phyloP scores from a whole-genome alignment of 2,888 invertebrate species.

The Exocentrus adspersus region DNA sequence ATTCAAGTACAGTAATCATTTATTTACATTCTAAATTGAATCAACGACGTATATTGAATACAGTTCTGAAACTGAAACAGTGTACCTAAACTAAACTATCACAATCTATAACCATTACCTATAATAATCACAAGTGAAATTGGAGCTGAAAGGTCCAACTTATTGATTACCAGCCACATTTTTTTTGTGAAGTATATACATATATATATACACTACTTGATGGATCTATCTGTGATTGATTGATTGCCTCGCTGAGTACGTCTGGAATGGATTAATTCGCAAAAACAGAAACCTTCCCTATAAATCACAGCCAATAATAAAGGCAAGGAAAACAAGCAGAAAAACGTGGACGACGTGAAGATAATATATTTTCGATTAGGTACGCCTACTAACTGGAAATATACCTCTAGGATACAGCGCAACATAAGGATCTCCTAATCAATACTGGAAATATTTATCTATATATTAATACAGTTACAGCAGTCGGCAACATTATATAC shows the following conservation, averaged over 20 bases:
- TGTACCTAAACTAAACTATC: not conserved
- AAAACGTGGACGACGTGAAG: not conserved
- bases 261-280: conserved; percentile 8
- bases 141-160: not conserved
- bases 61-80: too few relatives aligned
- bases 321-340: not conserved
- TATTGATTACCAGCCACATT: not conserved
- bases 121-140: not conserved
- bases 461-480: too few relatives aligned
- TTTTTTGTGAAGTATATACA: conserved; percentile 5
- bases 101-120: not conserved
- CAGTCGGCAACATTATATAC: too few relatives aligned
- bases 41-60: too few relatives aligned
- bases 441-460: too few relatives aligned
- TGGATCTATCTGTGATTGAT: conserved; percentile 2
- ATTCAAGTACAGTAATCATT: too few relatives aligned
- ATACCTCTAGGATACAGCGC: too few relatives aligned
- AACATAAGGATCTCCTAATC: too few relatives aligned
- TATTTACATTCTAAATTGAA: too few relatives aligned
- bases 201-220: too few relatives aligned
- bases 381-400: not conserved
- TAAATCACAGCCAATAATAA: not conserved
- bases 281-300: not conserved
- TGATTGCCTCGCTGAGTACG: not conserved
- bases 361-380: not conserved